Evolutionary conservation across 2,113 vertebrate genomes (phyloP).

Genomic region (Hyla sarda): DNA sequence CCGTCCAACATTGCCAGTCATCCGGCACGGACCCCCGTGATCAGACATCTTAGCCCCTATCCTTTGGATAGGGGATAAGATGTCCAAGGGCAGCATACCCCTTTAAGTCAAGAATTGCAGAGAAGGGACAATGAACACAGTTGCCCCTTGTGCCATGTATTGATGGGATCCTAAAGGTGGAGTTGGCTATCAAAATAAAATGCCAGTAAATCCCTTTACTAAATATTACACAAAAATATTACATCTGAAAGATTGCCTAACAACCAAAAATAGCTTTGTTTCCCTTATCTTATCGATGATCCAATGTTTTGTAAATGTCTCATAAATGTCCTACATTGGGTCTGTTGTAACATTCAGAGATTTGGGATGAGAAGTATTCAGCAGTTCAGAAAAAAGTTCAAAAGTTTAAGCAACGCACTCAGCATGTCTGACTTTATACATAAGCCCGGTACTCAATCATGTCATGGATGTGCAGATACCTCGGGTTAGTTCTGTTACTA

Average conservation of each 20-base stretch:
- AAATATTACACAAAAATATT: not conserved
- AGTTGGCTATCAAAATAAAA: no score
- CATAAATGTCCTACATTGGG: not conserved
- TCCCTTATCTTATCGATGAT: not conserved
- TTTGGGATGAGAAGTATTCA: not conserved
- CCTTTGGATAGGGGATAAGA: no score
- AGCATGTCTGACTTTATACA: not conserved
- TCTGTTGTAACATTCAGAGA: not conserved
- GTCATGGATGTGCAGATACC: not conserved
- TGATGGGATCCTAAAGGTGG: not conserved
- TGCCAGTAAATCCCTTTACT: not conserved
- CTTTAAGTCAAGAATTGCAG: no score
- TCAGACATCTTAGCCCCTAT: no score
- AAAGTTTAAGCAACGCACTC: not conserved
- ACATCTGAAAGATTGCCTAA: not conserved
- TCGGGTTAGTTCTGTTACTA: not conserved
- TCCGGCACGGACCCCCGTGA: no score
- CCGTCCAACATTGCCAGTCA: no score
- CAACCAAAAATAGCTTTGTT: not conserved
- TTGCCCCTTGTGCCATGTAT: no score
- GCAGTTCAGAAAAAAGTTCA: constrained; percentile 26
- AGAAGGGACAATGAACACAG: no score
- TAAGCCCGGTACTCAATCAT: constrained; percentile 10
- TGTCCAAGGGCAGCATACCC: no score
- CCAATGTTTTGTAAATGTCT: no score